Base-by-base conservation (phyloP, 2,888 invertebrate species). In the Drosophila quinaria region DNA sequence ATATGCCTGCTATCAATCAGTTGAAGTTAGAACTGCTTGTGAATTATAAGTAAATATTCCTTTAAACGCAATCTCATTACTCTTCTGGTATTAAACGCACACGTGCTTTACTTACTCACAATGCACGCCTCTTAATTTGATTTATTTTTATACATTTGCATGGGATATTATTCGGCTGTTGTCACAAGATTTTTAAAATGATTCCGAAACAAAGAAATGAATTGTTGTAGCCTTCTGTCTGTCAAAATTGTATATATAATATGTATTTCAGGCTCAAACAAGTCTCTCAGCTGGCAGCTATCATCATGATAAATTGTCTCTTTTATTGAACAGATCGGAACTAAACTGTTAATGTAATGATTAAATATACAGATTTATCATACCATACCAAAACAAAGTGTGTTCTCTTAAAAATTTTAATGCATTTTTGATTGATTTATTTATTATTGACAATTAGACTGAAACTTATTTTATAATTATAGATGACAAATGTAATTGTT, bases 111-210 rank as follows among this genome's bases (percentile, higher is more conserved):
- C 31, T 31, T 33, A 33, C 47, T n/a, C 29, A 47, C 47, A 10
- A n/a, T 8, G n/a, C 9, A 31, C 35, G 50, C 19, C 13, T 13
- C 25, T 25, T 25, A 9, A 52, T 37, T 25, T 52, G 39, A 52
- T 52, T 52, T 52, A 52, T 52, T 52, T 52, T 52, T 52, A 52
- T 6, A 6, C 39, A 52, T 52, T 39, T 52, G 39, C 52, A 52
- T 52, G 52, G 52, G 52, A 39, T 52, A 6, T 17, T 52, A 1
- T 42, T 19, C 4, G 17, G 6, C 19, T 19, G 17, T 9, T 19
- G 19, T 33, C 33, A 50, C 33, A 19, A 25, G 0, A 11, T 8
- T 17, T 31, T 15, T 17, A 4, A 5, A 47, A 2, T 15, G 29
- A 29, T 2, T n/a, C 13, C 19, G 10, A 51, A 17, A 49, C 11